A percentile compares a stretch with the other conserved stretches of the same genome.
Conservation (phyloP, 2,888 invertebrate species). For the Lagria hirta region DNA sequence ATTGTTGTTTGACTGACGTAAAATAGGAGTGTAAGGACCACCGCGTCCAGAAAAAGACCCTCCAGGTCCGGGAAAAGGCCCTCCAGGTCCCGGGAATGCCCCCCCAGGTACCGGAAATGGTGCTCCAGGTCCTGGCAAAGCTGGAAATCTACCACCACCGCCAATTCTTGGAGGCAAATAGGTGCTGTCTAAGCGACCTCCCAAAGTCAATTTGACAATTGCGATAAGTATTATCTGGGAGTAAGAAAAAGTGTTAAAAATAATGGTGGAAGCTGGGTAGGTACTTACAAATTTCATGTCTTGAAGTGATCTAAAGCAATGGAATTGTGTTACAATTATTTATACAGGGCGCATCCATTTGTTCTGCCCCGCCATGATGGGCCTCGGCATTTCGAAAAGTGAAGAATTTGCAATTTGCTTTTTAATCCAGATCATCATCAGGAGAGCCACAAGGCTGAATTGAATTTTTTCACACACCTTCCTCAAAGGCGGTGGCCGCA, state of each 20-base stretch:
- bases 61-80: slow-evolving; percentile 28
- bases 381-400: slow-evolving; percentile 29
- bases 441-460: slow-evolving; percentile 20
- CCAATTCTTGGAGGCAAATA: slow-evolving; percentile 62
- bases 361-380: slow-evolving; percentile 32
- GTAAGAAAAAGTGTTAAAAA: slow-evolving; percentile 6
- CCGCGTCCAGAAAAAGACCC: slow-evolving; percentile 29
- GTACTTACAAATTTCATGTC: slow-evolving; percentile 40
- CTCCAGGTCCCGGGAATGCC: slow-evolving; percentile 27
- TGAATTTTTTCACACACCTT: slow-evolving; percentile 26
- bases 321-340: slow-evolving; percentile 34
- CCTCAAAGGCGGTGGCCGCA: slow-evolving; percentile 16
- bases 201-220: slow-evolving; percentile 51
- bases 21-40: slow-evolving; percentile 46
- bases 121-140: slow-evolving; percentile 24
- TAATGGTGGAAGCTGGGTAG: slow-evolving; percentile 5
- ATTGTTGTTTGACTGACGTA: slow-evolving; percentile 45
- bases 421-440: slow-evolving; percentile 28
- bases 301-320: slow-evolving; percentile 30
- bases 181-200: slow-evolving; percentile 60
- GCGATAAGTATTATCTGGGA: slow-evolving; percentile 55
- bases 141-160: slow-evolving; percentile 44
- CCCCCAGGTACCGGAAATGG: no score
- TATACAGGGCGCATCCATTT: slow-evolving; percentile 33
- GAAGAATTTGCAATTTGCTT: slow-evolving; percentile 27